Evolutionary conservation across 1,140 invertebrate genomes (phyloP), one percentile per base, ranked within the genome.

Genomic region (Orius insidiosus): DNA sequence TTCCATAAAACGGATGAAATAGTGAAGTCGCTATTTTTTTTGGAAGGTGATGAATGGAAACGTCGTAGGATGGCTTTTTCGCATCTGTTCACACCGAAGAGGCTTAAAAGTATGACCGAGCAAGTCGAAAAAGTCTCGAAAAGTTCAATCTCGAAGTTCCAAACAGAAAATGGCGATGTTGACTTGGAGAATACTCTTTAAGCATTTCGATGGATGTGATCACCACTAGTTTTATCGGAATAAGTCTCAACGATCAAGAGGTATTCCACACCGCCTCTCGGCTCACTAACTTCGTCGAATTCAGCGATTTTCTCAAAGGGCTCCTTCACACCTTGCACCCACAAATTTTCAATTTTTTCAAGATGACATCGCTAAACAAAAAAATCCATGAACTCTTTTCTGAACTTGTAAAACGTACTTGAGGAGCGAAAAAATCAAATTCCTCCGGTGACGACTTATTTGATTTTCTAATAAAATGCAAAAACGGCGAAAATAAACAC

Each of bases 41-140:
- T 42, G 40, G 19, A 42, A 30, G 15, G 16, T 7, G 19, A 9
- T 13, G 7, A 8, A 8, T 42, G 40, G 40, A 42, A 42, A 13
- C 3, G 8, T 9, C 11, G 3, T 3, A 15, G 40, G 18, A 18
- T 24, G 40, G 13, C 11, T 18, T 42, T 42, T 30, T 24, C 16
- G 2, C 19, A 42, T 13, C n/a, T 42, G 7, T 42, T 42, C 18
- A 30, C 3, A 24, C 40, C 40, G 18, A 42, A 42, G n/a, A 42
- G 30, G 14, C 14, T 42, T 8, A 42, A 30, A 19, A 30, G 30
- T 2, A 11, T 24, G 8, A 5, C 40, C 1, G 19, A 30, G 2
- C 11, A 18, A n/a, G 3, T 30, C 18, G 6, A 42, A 4, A 5
- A 19, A 30, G 5, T 9, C 1, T 13, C 9, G 7, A 4, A 30